These are phyloP conservation scores for Ophion costatus DNA, from an alignment of 2,888 invertebrate genomes.

Conservation along the genomic window DNA sequence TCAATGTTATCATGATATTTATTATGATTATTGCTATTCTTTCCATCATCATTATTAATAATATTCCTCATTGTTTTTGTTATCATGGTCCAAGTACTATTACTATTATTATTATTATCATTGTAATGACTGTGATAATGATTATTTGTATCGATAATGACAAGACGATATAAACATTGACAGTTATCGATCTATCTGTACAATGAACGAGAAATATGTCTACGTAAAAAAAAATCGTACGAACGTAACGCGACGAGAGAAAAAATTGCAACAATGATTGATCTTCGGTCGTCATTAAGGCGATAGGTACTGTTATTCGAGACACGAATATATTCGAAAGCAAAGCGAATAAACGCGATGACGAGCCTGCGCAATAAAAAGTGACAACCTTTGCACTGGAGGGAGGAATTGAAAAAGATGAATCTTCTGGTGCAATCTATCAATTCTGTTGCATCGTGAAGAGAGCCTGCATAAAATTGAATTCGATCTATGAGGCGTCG, in stretches of 20 bases:
- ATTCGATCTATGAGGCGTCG: constrained; percentile 19
- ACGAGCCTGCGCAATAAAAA: neutral
- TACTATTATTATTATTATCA: too few relatives aligned
- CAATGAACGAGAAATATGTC: too few relatives aligned
- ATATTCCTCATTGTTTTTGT: too few relatives aligned
- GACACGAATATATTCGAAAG: constrained; percentile 12
- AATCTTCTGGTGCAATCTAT: constrained; percentile 51
- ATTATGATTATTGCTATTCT: too few relatives aligned
- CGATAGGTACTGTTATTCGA: constrained; percentile 38
- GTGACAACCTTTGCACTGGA: neutral
- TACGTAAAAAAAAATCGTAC: too few relatives aligned
- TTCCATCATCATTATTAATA: too few relatives aligned
- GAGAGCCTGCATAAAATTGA: constrained; percentile 61
- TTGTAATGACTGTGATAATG: too few relatives aligned
- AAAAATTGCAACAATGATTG: constrained; percentile 51
- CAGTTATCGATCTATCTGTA: constrained; percentile 12
- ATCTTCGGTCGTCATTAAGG: constrained; percentile 50
- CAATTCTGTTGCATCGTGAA: constrained; percentile 42
- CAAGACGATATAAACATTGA: neutral
- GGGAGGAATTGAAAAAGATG: constrained; percentile 40
- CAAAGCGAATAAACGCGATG: constrained; percentile 30
- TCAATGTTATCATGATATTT: too few relatives aligned
- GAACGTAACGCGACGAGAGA: neutral
- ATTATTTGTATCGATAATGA: too few relatives aligned
- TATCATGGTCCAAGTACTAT: too few relatives aligned